Evolutionary conservation across 2,113 vertebrate genomes (phyloP).

Genomic region (Origma solitaria): DNA sequence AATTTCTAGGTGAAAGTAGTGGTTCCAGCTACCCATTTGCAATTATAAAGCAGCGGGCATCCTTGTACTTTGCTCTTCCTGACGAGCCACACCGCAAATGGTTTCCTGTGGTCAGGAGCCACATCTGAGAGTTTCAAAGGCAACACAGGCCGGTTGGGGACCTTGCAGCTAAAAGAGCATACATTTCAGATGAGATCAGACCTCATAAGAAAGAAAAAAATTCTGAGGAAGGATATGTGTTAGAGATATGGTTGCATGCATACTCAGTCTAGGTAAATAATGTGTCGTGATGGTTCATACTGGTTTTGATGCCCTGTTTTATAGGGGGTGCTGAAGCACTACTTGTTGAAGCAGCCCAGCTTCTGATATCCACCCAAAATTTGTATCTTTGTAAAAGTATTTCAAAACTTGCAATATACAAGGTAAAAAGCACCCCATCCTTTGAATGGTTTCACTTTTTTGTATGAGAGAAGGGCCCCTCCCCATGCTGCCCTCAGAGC

Average conservation of each 20-base stretch:
- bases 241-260: not conserved
- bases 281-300: not conserved
- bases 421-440: not conserved
- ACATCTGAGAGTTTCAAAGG: not conserved
- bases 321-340: not conserved
- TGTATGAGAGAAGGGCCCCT: not conserved
- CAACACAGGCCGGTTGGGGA: not conserved
- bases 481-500: not conserved
- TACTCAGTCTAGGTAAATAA: not conserved
- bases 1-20: not conserved
- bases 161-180: not conserved
- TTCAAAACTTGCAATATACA: not conserved
- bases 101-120: not conserved
- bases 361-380: not conserved
- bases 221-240: not conserved
- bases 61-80: not conserved
- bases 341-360: not conserved
- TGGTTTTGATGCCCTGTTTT: not conserved
- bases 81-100: not conserved
- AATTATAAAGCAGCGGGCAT: not conserved
- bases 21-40: not conserved
- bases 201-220: not conserved
- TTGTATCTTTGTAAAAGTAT: not conserved
- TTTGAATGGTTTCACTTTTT: not conserved
- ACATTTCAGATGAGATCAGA: conserved; percentile 3